A percentile compares a stretch with the other conserved stretches of the same genome.
phyloP scores from a whole-genome alignment of 1,140 invertebrate species.

The Eriocheir sinensis region DNA sequence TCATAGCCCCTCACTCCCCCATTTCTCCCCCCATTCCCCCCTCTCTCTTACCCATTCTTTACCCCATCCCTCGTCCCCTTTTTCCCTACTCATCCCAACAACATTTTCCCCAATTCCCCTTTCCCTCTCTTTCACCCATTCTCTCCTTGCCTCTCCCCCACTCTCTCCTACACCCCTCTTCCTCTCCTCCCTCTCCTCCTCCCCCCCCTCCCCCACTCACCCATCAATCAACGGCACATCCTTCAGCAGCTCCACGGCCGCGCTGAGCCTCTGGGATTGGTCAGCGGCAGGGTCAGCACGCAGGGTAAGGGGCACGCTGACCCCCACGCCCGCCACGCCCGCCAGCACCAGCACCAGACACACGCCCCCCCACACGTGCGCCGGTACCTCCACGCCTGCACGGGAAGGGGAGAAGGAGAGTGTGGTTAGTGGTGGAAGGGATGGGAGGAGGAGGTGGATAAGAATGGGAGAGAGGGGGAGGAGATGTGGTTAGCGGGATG shows the following conservation, averaged over 20 bases:
- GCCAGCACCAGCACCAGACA: slow-evolving; percentile 82
- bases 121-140: background rate
- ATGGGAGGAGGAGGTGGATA: background rate
- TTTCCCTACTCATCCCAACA: too few species aligned
- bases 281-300: slow-evolving; percentile 56
- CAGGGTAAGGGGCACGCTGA: slow-evolving; percentile 83
- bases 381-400: slow-evolving; percentile 66
- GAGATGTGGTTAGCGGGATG: background rate
- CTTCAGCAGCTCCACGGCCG: slow-evolving; percentile 84
- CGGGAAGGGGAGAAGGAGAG: background rate
- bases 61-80: too few species aligned
- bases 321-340: slow-evolving; percentile 82
- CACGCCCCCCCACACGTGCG: slow-evolving; percentile 81
- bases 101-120: too few species aligned
- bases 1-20: background rate
- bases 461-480: background rate
- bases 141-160: background rate
- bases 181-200: background rate
- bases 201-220: slow-evolving; percentile 80
- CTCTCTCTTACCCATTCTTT: background rate
- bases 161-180: background rate
- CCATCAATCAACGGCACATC: slow-evolving; percentile 87
- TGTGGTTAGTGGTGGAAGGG: background rate
- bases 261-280: slow-evolving; percentile 36
- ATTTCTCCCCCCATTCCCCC: background rate